Conservation (phyloP, 2,113 vertebrate genomes). For the Charadrius vociferus region DNA sequence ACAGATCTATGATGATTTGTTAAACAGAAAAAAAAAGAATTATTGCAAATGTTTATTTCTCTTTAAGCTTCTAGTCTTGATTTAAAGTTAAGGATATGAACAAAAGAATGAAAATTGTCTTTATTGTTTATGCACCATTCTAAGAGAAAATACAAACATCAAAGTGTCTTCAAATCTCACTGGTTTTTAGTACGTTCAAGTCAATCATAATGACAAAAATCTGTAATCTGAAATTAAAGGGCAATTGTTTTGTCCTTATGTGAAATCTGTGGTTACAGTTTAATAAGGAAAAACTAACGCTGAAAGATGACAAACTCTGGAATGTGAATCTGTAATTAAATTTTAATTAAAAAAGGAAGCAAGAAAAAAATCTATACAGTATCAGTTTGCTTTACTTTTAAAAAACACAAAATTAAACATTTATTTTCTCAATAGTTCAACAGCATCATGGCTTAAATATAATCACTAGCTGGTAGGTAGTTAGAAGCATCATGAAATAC, state of each 20-base stretch:
- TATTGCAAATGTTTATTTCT: not conserved
- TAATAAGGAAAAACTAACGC: slow-evolving; percentile 49
- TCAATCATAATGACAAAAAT: slow-evolving; percentile 74
- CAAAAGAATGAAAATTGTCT: not conserved
- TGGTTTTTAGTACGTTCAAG: slow-evolving; percentile 40
- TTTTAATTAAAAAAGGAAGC: slow-evolving; percentile 29
- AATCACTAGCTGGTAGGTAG: not conserved
- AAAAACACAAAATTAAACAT: not conserved
- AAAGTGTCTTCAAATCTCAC: slow-evolving; percentile 40
- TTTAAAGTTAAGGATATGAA: not conserved
- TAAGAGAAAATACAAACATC: slow-evolving; percentile 34
- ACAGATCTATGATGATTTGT: not conserved
- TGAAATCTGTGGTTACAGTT: slow-evolving; percentile 33
- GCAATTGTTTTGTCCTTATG: slow-evolving; percentile 65
- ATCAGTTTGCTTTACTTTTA: not conserved
- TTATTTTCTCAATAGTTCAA: not conserved
- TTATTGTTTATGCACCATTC: not conserved
- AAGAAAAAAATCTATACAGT: not conserved
- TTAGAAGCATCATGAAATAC: not conserved
- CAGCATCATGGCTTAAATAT: not conserved
- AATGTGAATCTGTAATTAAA: slow-evolving; percentile 53
- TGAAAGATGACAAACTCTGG: slow-evolving; percentile 35
- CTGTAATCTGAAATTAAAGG: slow-evolving; percentile 73
- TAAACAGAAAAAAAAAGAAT: not conserved
- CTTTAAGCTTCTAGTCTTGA: not conserved